These are phyloP conservation scores for Lithophane semibrunnea DNA, from an alignment of 2,888 invertebrate species.

Conservation along the genomic window DNA sequence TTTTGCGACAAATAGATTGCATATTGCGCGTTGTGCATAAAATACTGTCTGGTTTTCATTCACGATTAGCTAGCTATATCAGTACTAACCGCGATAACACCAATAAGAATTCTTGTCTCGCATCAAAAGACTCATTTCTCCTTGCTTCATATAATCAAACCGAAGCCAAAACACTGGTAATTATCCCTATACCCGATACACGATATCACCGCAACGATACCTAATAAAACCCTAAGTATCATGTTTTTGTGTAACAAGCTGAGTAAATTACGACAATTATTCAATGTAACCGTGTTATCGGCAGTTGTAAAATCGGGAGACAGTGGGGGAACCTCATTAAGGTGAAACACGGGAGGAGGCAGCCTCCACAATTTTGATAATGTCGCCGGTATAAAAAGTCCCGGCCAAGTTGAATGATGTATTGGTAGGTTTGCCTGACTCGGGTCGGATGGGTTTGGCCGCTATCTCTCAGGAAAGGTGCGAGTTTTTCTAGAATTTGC, in stretches of 20 bases:
- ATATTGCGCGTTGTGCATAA: too few relatives aligned
- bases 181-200: conserved; percentile 70
- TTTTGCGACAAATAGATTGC: too few relatives aligned
- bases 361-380: conserved; percentile 67
- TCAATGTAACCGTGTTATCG: conserved; percentile 88
- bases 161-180: conserved; percentile 55
- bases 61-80: background rate
- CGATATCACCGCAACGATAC: conserved; percentile 78
- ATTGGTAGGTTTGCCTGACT: conserved; percentile 61
- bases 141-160: conserved; percentile 38
- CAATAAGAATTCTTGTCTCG: background rate
- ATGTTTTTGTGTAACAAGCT: conserved; percentile 87
- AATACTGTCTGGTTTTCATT: too few relatives aligned
- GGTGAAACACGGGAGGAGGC: conserved; percentile 73
- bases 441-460: conserved; percentile 57
- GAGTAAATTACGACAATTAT: conserved; percentile 89
- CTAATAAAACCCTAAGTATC: conserved; percentile 83
- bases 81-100: background rate
- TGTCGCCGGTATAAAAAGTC: conserved; percentile 67
- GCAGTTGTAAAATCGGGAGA: conserved; percentile 87
- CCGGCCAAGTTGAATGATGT: conserved; percentile 66
- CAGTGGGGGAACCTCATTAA: conserved; percentile 82
- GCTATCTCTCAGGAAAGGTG: conserved; percentile 60
- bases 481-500: conserved; percentile 60
- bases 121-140: background rate